phyloP scores from a whole-genome alignment of 2,888 invertebrate species.

The Lochmaea capreae region DNA sequence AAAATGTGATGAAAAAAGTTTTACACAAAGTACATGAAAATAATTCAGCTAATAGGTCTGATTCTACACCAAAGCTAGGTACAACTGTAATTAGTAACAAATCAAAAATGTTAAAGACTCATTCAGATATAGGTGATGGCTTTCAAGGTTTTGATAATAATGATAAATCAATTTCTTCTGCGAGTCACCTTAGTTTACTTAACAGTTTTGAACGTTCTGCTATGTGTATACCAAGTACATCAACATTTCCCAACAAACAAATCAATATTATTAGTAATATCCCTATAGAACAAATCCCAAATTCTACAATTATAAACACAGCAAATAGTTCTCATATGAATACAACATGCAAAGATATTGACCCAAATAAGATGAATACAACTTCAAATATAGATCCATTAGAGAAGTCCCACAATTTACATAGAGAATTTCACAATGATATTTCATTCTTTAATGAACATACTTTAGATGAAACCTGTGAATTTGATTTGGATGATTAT shows the following conservation, averaged over 20 bases:
- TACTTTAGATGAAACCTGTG: background rate
- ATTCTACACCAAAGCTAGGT: background rate
- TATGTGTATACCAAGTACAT: background rate
- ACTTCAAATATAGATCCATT: background rate
- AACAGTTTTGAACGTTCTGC: background rate
- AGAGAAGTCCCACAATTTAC: background rate
- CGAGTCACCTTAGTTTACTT: background rate
- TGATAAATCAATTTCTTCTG: background rate
- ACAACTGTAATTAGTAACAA: background rate
- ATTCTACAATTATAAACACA: background rate
- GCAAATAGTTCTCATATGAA: background rate
- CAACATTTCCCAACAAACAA: background rate
- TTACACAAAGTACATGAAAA: constrained; percentile 31
- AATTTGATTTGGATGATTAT: background rate
- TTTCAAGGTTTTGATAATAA: constrained; percentile 15
- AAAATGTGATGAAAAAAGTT: constrained; percentile 30
- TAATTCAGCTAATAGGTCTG: background rate
- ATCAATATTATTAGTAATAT: background rate
- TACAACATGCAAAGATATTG: background rate
- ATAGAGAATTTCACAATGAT: background rate
- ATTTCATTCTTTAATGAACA: background rate
- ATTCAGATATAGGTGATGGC: constrained; percentile 4
- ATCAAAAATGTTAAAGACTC: background rate
- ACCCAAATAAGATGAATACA: background rate
- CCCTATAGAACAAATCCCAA: background rate